Base-by-base conservation (phyloP, 1,140 invertebrate species). In the Pentalonia nigronervosa region DNA sequence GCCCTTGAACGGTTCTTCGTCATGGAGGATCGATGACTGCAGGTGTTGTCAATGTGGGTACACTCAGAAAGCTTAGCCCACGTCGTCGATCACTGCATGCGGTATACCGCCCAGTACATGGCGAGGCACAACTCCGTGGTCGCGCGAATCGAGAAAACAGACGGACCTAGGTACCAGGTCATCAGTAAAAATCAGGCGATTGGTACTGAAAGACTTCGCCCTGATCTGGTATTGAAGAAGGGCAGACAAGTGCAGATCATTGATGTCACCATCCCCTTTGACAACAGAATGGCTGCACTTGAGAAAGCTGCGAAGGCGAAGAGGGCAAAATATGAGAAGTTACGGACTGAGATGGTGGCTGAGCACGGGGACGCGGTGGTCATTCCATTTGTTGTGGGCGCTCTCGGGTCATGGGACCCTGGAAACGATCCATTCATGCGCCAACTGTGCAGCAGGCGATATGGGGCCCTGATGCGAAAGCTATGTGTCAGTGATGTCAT, bases 341-440 rank as follows among this genome's bases (percentile, higher is more conserved):
- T 84, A 0, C 0, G 7, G 2, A 11, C 0, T 0, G 45, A n/a
- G 9, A 0, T n/a, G 9, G 45, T 45, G 0, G 7, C 0, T 4
- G 1, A 30, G 21, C 11, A 30, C 8, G 9, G 84, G 0, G 7
- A 9, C 0, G 76, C 20, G 0, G 2, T 9, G 20, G 41, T 86
- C 0, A 1, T 86, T 0, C 83, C 84, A 0, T 48, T 87, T 0
- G 20, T 87, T 4, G 45, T 87, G 0, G 84, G 84, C 0, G 0
- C 84, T 0, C 11, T 87, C 0, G 84, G 84, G 0, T 48, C 30
- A 0, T 87, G 84, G 83, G 20, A 84, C 6, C 81, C 36, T 0
- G 1, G 0, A 0, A 84, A 84, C 11, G 81, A 84, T 1, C 7
- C 0, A 0, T 4, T 83, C 7, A 21, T 83, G 36, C 8, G 8